phyloP scores from a whole-genome alignment of 2,113 vertebrate genomes.

The Pterocles gutturalis region DNA sequence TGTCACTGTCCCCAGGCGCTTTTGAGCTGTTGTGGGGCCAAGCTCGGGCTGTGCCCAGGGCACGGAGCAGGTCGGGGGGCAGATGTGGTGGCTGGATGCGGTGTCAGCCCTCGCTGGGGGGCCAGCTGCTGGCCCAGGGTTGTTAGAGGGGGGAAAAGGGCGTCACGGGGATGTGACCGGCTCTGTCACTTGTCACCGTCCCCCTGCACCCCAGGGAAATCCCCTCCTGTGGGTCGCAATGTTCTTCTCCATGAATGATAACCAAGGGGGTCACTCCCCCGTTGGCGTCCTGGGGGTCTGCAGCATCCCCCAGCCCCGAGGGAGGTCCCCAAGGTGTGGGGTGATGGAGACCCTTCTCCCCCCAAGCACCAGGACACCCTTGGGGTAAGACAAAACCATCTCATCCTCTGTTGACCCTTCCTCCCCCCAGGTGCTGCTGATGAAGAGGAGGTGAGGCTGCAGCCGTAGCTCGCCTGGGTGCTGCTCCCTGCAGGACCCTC shows the following conservation, averaged over 20 bases:
- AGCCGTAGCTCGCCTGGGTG: background rate
- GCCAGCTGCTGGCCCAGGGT: background rate
- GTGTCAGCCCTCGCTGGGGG: background rate
- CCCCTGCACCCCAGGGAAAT: background rate
- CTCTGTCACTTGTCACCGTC: background rate
- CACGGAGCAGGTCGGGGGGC: too few relatives aligned
- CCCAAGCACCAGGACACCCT: too few relatives aligned
- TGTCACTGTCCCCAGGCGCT: background rate
- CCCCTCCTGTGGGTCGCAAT: background rate
- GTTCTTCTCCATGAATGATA: too few relatives aligned
- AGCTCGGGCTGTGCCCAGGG: background rate
- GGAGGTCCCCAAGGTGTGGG: fast-evolving
- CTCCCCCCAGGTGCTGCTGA: slow-evolving; percentile 53
- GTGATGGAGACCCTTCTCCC: background rate
- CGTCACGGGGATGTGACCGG: fast-evolving
- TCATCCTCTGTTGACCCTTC: background rate
- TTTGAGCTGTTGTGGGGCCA: background rate
- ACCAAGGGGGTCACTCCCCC: too few relatives aligned
- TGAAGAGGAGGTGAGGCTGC: slow-evolving; percentile 61
- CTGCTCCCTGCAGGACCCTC: fast-evolving
- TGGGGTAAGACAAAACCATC: fast-evolving
- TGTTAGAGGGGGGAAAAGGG: background rate
- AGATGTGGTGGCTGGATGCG: background rate
- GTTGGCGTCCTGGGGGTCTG: background rate
- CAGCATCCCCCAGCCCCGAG: background rate